A percentile compares a stretch with the other conserved stretches of the same genome.
phyloP scores from a whole-genome alignment of 2,888 invertebrate genomes.

The Smittia aterrima region DNA sequence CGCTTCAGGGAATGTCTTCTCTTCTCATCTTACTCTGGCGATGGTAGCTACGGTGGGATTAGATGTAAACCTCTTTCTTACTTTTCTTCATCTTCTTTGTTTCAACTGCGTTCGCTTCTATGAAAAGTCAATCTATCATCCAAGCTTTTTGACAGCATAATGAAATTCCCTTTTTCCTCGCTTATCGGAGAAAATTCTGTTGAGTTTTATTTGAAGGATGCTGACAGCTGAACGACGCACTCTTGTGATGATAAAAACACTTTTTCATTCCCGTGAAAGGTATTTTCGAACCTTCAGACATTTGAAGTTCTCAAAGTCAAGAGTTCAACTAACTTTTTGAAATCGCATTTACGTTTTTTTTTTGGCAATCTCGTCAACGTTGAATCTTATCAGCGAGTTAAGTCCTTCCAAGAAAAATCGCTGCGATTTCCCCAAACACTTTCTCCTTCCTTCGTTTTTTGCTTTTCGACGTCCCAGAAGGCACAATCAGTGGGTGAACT shows the following conservation, averaged over 20 bases:
- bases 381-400: no score
- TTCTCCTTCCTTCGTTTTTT: neutral
- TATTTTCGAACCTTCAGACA: no score
- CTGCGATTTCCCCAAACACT: neutral
- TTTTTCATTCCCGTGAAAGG: no score
- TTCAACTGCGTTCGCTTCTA: neutral
- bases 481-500: neutral
- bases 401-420: no score
- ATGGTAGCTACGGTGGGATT: no score
- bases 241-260: no score
- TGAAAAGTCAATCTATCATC: constrained; percentile 7
- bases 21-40: neutral
- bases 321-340: no score
- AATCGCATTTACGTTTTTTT: no score
- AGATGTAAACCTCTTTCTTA: neutral
- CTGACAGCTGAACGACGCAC: no score
- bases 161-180: neutral
- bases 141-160: neutral
- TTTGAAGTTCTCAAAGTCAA: no score
- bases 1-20: neutral
- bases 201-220: no score
- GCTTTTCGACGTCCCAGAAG: neutral
- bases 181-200: neutral
- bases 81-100: neutral
- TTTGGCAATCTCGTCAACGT: no score